Conservation (phyloP, 2,113 vertebrate species). For the Epinephelus lanceolatus region DNA sequence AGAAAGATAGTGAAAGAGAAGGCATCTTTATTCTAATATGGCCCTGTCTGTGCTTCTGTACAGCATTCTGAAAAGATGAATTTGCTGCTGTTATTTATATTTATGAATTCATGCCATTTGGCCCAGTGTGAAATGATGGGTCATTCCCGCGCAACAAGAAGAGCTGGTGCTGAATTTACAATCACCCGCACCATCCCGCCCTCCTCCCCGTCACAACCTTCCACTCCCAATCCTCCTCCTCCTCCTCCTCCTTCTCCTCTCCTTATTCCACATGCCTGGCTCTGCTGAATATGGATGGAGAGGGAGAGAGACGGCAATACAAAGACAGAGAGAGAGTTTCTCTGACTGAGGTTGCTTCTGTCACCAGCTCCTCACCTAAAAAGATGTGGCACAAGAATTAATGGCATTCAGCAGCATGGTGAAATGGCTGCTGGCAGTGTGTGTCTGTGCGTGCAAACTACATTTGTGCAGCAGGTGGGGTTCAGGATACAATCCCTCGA, state of each 20-base stretch:
- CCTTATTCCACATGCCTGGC: conserved; percentile 79
- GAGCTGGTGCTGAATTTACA: conserved; percentile 88
- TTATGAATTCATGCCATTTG: conserved; percentile 89
- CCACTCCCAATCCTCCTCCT: conserved; percentile 22
- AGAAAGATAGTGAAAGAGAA: conserved; percentile 56
- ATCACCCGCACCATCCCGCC: conserved; percentile 53
- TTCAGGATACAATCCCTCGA: conserved; percentile 45
- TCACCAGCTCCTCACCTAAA: conserved; percentile 82
- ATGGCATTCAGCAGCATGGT: conserved; percentile 66
- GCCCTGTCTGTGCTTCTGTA: conserved; percentile 71
- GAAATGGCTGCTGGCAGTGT: conserved; percentile 70
- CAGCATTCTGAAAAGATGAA: conserved; percentile 80
- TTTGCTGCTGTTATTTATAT: conserved; percentile 88
- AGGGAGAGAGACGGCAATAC: conserved; percentile 39
- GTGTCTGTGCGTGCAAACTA: conserved; percentile 39
- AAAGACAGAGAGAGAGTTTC: conserved; percentile 39
- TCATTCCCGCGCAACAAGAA: conserved; percentile 88
- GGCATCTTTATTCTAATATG: conserved; percentile 79
- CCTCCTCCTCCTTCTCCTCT: conserved; percentile 20
- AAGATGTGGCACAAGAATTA: conserved; percentile 74
- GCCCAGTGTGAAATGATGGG: conserved; percentile 88
- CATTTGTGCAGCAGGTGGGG: conserved; percentile 54
- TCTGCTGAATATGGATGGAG: conserved; percentile 86
- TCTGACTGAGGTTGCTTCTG: conserved; percentile 77
- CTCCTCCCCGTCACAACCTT: conserved; percentile 23